These are phyloP conservation scores for Altica lythri DNA, from an alignment of 2,888 invertebrate genomes.

Conservation along the genomic window DNA sequence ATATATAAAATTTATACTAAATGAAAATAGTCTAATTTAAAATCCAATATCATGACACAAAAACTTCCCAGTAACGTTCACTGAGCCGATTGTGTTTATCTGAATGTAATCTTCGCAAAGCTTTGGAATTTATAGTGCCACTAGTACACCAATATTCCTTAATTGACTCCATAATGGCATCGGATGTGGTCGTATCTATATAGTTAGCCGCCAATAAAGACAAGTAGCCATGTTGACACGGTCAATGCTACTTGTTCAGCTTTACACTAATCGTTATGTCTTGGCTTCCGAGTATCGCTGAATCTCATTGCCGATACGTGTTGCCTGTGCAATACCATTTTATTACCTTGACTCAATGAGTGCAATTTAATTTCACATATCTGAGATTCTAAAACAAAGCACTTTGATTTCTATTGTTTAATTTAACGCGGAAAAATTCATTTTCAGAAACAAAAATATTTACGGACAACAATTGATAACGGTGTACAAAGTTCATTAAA, in stretches of 20 bases:
- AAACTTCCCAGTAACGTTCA: no score
- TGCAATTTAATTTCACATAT: conserved; percentile 10
- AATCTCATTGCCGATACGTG: conserved; percentile 28
- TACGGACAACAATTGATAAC: no score
- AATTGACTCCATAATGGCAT: conserved; percentile 48
- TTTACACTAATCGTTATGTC: conserved; percentile 34
- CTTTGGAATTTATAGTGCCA: conserved; percentile 49
- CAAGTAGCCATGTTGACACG: conserved; percentile 42
- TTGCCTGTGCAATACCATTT: conserved; percentile 17
- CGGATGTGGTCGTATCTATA: conserved; percentile 43
- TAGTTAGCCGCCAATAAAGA: conserved; percentile 43
- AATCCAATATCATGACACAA: conserved; percentile 3
- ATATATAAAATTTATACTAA: no score
- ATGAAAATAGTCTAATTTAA: no score
- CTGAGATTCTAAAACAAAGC: background rate
- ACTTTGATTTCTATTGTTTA: conserved; percentile 9
- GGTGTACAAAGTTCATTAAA: no score
- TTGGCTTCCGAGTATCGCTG: conserved; percentile 31
- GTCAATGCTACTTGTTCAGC: conserved; percentile 26
- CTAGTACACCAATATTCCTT: conserved; percentile 47
- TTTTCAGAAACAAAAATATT: no score
- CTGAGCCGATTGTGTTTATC: conserved; percentile 39
- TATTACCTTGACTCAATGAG: conserved; percentile 19
- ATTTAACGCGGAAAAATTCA: no score
- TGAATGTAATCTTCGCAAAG: conserved; percentile 47